phyloP scores from a whole-genome alignment of 2,888 invertebrate species.

The Eupsilia transversa region DNA sequence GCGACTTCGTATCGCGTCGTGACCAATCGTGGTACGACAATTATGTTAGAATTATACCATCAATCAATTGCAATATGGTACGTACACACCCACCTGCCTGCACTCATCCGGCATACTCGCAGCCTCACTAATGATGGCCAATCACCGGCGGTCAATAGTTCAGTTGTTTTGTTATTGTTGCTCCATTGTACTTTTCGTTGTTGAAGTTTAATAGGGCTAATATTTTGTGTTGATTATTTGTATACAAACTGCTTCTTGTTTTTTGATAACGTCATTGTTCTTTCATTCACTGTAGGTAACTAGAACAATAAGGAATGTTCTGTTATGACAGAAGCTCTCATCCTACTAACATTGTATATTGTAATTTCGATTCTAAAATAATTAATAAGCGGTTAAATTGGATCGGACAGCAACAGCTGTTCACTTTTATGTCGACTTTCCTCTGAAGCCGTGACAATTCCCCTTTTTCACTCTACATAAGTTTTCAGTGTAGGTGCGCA shows the following conservation, averaged over 20 bases:
- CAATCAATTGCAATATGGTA: slow-evolving; percentile 84
- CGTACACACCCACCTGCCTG: slow-evolving; percentile 79
- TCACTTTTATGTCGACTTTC: not conserved
- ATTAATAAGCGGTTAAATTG: not conserved
- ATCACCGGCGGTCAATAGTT: slow-evolving; percentile 81
- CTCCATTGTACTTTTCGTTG: slow-evolving; percentile 60
- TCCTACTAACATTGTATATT: not conserved
- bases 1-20: slow-evolving; percentile 77
- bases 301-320: slow-evolving; percentile 17
- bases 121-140: slow-evolving; percentile 75
- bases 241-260: slow-evolving; percentile 33
- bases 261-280: slow-evolving; percentile 29
- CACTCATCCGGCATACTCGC: slow-evolving; percentile 72
- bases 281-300: not conserved
- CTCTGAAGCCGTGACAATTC: not conserved
- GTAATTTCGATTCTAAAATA: not conserved
- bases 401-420: not conserved
- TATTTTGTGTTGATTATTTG: slow-evolving; percentile 50
- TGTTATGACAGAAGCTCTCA: not conserved
- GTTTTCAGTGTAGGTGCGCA: not conserved
- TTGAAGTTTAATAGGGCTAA: slow-evolving; percentile 51
- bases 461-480: not conserved
- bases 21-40: slow-evolving; percentile 84
- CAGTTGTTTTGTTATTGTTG: slow-evolving; percentile 71
- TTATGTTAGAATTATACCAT: slow-evolving; percentile 86